phyloP scores from a whole-genome alignment of 1,140 invertebrate genomes.

The Drosophila repleta region DNA sequence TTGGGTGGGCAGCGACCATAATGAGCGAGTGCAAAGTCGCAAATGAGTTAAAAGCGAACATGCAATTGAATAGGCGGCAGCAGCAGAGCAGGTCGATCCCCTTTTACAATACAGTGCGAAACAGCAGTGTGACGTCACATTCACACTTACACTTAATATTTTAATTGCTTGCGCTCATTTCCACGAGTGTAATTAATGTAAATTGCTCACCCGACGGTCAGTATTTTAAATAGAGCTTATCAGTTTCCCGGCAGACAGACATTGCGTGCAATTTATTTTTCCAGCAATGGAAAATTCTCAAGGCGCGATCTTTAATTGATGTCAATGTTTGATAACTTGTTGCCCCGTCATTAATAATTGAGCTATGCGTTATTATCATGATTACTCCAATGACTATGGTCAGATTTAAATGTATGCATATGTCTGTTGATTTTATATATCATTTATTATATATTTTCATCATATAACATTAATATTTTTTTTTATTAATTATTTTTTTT shows the following conservation, averaged over 20 bases:
- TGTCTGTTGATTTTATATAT: too few species aligned
- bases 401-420: neutral
- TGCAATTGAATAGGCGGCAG: neutral
- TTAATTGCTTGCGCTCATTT: neutral
- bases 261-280: constrained; percentile 31
- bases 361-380: neutral
- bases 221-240: constrained; percentile 32
- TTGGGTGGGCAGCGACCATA: constrained; percentile 14
- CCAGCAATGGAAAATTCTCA: constrained; percentile 63
- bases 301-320: constrained; percentile 8
- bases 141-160: too few species aligned
- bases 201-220: constrained; percentile 26
- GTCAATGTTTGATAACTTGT: constrained; percentile 10
- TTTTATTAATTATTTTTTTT: too few species aligned
- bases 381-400: neutral
- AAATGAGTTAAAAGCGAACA: neutral
- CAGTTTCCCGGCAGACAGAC: constrained; percentile 17
- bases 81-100: neutral
- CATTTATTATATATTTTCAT: too few species aligned
- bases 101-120: neutral
- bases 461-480: too few species aligned
- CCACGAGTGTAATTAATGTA: neutral
- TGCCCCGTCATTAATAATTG: constrained; percentile 30
- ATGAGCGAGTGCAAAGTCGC: neutral
- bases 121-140: neutral